Base-by-base conservation (phyloP, 2,888 invertebrate species). In the Netelia virgata region DNA sequence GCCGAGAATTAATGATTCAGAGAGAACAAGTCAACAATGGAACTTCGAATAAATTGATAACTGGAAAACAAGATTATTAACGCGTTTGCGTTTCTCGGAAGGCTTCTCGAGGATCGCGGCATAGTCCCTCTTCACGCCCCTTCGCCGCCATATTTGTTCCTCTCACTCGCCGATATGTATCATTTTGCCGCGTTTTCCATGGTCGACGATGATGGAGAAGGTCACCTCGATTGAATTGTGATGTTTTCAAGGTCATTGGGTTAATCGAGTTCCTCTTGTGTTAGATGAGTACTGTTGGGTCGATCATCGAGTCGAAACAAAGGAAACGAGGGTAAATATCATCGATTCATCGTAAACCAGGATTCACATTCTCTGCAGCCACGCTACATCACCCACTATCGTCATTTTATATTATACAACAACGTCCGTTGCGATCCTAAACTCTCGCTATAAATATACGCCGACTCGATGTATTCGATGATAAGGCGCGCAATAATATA, bases 181-280 rank as follows among this genome's bases (percentile, higher is more conserved):
- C 16, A 18, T 18, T 47, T 47, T 57, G 61, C n/a, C 57, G 63
- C 63, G 28, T 69, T 77, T 78, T 64, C 68, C 81, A 81, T 68
- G 84, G 84, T 81, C 84, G 57, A 66, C 23, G 77, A 77, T 64
- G 81, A 84, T 77, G 59, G 74, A 77, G 74, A 81, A 84, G 81
- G 81, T 81, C 69, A 63, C 16, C 14, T 55, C 43, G 36, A 18
- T 55, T 69, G 74, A 81, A 69, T 77, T 18, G 20, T 73, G 57
- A 63, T 77, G 69, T 20, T 50, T 61, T 64, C 77, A 64, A 77
- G 81, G 77, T 73, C 73, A 55, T 41, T 64, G 72, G 20, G 64
- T 73, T 57, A 72, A 70, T 57, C n/a, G 79, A 72, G 72, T 63
- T 78, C 63, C 64, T 20, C 20, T 20, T 10, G 47, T 43, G 59